Base-by-base conservation (phyloP, 2,797 vertebrate genomes). In the Periophthalmus magnuspinnatus region DNA sequence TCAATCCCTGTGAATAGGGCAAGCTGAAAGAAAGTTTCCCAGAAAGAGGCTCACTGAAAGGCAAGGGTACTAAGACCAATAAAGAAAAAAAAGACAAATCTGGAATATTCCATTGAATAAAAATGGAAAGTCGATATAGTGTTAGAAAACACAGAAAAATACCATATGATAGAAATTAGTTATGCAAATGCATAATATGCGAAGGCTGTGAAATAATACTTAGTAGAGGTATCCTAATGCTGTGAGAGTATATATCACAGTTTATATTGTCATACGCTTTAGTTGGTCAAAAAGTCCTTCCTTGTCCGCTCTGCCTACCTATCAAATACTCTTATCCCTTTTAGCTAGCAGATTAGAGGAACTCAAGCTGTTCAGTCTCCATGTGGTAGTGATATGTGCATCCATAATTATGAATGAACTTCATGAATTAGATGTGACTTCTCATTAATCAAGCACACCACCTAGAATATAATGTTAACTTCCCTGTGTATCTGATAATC, bases 1-100 rank as follows among this genome's bases (percentile, higher is more conserved):
- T 83, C 75, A 70, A 81, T 79, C 81, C 87, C 87, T 72, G 89
- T 91, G 88, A 93, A 93, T 87, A 88, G 80, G 89, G 79, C 76
- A 74, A 70, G 81, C 86, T 92, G 88, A 92, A 93, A 93, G 90
- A 77, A 91, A 90, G 90, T 88, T 90, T 83, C 77, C 67, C 77
- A 87, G 86, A 90, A 88, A 90, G 90, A 81, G 89, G 83, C 84
- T 91, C 86, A 84, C 86, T 70, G 83, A 85, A 86, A 93, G 88
- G 90, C 91, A 92, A 92, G 91, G 81, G 86, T 78, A 87, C 85
- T 47, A 77, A 77, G 81, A 63, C 57, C 64, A 75, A 74, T 72
- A 76, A 60, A 56, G 56, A 62, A 56, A 21, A 74, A 79, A 78
- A 81, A 77, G 48, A 48, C 24, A 48, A 45, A 28, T 28, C 22